A percentile compares a stretch with the other conserved stretches of the same genome.
These are phyloP conservation scores for Volucella inflata DNA, from an alignment of 2,888 invertebrate genomes.

Conservation along the genomic window DNA sequence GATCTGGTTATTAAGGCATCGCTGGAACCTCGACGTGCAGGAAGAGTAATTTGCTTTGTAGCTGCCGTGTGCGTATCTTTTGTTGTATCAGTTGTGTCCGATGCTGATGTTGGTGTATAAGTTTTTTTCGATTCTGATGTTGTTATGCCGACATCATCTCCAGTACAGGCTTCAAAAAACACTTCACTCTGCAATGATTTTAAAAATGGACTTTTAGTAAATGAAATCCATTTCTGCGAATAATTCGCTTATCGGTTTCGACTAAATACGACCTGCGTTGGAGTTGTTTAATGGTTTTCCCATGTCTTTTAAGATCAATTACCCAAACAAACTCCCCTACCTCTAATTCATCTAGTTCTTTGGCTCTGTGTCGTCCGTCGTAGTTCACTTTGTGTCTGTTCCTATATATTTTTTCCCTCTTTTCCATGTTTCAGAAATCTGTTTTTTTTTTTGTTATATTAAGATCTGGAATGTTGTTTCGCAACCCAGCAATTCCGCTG, in stretches of 20 bases:
- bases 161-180: too few species aligned
- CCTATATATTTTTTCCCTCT: constrained; percentile 4
- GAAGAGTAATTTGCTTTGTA: too few species aligned
- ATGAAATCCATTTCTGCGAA: constrained; percentile 24
- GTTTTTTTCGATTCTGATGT: too few species aligned
- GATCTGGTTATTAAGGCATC: too few species aligned
- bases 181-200: too few species aligned
- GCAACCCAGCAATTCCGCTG: background rate
- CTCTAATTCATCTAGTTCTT: background rate
- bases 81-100: too few species aligned
- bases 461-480: constrained; percentile 17
- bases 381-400: too few species aligned
- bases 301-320: constrained; percentile 12
- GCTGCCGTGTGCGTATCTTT: too few species aligned
- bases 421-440: constrained; percentile 3
- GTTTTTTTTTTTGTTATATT: constrained; percentile 18
- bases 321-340: constrained; percentile 1
- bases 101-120: too few species aligned
- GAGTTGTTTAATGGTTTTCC: constrained; percentile 2
- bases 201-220: constrained; percentile 11
- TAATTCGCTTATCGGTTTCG: constrained; percentile 10
- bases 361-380: constrained; percentile 10
- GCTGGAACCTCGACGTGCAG: too few species aligned
- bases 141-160: too few species aligned
- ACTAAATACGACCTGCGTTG: constrained; percentile 16